Base-by-base conservation (phyloP, 2,888 invertebrate species). In the Chorisops tibialis region DNA sequence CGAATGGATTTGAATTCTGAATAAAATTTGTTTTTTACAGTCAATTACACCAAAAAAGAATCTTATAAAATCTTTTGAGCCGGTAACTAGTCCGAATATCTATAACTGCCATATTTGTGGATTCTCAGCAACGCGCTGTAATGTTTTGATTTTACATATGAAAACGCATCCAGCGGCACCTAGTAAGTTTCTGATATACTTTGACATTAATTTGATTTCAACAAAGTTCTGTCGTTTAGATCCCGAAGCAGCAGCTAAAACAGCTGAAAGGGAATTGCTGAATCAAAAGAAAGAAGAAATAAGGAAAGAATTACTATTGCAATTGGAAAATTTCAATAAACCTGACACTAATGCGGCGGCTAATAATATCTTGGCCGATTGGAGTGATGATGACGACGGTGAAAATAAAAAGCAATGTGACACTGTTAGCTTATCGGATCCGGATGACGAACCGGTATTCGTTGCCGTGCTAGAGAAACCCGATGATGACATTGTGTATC, bases 311-410 rank as follows among this genome's bases (percentile, higher is more conserved):
- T 47, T 47, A 47, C 59, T 30, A 60, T 62, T 21, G 56, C 52
- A 38, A 48, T 48, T 50, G 59, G 67, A 59, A 79, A 79, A 56
- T 79, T 77, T 50, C 77, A 79, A 51, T 39, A 37, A 38, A 37
- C 51, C 30, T n/a, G n/a, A n/a, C n/a, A n/a, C n/a, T n/a, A n/a
- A n/a, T n/a, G n/a, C n/a, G n/a, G n/a, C n/a, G n/a, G n/a, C n/a
- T n/a, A n/a, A n/a, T n/a, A 85, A 87, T 68, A 79, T 91, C 45
- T 75, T 91, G 62, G 88, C 88, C 1, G 91, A 91, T 71, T 91
- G 91, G 90, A 86, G 85, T 66, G 89, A 89, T 68, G 85, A 81
- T 63, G 82, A 81, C 16, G 80, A 81, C 39, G 80, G 80, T 24
- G 69, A 65, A 21, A 16, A 35, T 30, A 19, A 47, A n/a, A n/a